A percentile compares a stretch with the other conserved stretches of the same genome.
Evolutionary conservation across 2,113 vertebrate species (phyloP).

Genomic region (Burhinus oedicnemus): DNA sequence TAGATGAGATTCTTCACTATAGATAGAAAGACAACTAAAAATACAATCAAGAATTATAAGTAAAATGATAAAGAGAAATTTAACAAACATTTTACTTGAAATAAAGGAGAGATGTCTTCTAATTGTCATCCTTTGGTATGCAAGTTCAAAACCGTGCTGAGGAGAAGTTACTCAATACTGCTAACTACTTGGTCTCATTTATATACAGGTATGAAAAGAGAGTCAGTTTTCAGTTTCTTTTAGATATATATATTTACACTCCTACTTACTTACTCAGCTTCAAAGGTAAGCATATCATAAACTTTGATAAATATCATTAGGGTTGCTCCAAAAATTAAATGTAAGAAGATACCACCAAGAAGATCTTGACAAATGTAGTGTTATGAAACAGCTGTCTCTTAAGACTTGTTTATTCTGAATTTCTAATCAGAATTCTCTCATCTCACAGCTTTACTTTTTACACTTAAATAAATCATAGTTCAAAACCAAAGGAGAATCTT

Average conservation of each 20-base stretch:
- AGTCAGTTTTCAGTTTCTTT: background rate
- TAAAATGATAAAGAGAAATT: background rate
- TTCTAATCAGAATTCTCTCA: background rate
- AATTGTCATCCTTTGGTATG: slow-evolving; percentile 24
- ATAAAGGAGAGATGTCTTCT: background rate
- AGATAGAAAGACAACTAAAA: background rate
- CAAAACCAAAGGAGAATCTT: background rate
- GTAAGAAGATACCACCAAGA: background rate
- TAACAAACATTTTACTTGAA: background rate
- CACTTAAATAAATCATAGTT: background rate
- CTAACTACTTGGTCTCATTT: slow-evolving; percentile 2
- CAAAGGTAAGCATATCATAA: background rate
- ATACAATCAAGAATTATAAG: background rate
- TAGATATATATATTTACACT: background rate
- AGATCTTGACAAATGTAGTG: background rate
- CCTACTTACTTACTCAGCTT: background rate
- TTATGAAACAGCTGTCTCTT: background rate
- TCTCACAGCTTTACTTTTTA: slow-evolving; percentile 3
- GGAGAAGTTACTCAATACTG: background rate
- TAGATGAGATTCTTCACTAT: background rate
- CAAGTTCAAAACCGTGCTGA: background rate
- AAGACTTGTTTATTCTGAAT: background rate
- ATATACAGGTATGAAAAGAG: background rate
- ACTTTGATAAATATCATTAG: background rate
- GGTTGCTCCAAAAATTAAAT: background rate